A percentile compares a stretch with the other conserved stretches of the same genome.
Conservation (phyloP, 2,113 vertebrate genomes). For the Peromyscus californicus region DNA sequence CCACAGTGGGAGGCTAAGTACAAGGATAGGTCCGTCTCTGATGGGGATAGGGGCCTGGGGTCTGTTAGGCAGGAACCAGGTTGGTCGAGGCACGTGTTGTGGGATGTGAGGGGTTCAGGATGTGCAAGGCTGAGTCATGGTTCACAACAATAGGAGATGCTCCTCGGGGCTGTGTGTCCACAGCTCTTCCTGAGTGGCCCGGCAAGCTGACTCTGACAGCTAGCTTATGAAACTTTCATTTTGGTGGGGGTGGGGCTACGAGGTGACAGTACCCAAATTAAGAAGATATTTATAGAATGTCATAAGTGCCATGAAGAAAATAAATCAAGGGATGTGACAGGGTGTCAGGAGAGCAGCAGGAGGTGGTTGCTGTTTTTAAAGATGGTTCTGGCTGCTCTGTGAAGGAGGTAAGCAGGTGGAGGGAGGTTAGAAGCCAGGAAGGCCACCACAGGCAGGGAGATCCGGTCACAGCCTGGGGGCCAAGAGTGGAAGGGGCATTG, state of each 20-base stretch:
- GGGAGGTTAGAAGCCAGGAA: neutral
- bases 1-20: neutral
- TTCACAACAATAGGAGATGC: neutral
- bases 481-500: neutral
- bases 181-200: neutral
- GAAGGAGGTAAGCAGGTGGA: neutral
- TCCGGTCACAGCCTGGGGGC: neutral
- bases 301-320: neutral
- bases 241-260: neutral
- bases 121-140: neutral
- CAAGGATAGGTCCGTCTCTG: neutral
- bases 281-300: slow-evolving; percentile 59
- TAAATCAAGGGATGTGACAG: neutral
- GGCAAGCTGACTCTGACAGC: neutral
- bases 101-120: neutral
- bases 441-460: neutral
- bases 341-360: neutral
- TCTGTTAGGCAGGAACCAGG: neutral
- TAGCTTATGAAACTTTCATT: neutral
- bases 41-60: neutral
- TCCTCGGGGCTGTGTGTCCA: neutral
- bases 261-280: neutral
- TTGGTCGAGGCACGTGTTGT: too few species aligned
- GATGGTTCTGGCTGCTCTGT: neutral
- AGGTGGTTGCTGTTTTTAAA: neutral